Evolutionary conservation across 2,113 vertebrate species (phyloP).

Genomic region (Phocoena phocoena): DNA sequence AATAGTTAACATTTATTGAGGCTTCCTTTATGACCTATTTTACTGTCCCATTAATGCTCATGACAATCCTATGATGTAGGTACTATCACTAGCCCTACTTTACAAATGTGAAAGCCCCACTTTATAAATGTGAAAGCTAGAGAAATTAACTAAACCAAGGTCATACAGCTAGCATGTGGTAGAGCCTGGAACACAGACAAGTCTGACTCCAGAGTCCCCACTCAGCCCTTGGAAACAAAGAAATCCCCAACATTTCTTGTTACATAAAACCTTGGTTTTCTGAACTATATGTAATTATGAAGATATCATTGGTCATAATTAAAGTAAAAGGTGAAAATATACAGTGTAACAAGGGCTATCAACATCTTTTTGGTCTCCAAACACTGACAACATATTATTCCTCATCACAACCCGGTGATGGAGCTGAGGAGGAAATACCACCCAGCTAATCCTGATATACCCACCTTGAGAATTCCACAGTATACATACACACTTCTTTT

Average conservation of each 20-base stretch:
- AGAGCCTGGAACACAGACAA: not conserved
- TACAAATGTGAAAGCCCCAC: conserved; percentile 6
- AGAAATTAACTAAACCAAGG: not conserved
- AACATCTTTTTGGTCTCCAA: not conserved
- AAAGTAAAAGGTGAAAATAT: not conserved
- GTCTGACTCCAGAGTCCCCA: not conserved
- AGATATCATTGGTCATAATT: not conserved
- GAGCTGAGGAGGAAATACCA: not conserved
- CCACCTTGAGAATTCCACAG: not conserved
- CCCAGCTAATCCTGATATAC: not conserved
- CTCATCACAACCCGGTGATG: not conserved
- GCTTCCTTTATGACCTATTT: not conserved
- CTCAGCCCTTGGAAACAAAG: not conserved
- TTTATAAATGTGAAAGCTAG: not conserved
- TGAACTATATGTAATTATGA: conserved; percentile 4
- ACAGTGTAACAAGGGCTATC: not conserved
- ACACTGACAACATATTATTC: not conserved
- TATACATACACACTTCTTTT: not conserved
- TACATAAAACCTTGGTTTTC: not conserved
- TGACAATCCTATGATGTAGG: not conserved
- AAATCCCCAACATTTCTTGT: not conserved
- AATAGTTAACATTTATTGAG: conserved; percentile 5
- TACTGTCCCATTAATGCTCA: conserved; percentile 3
- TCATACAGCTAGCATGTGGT: not conserved
- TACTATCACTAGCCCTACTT: not conserved